Evolutionary conservation across 2,888 invertebrate genomes (phyloP), one percentile per base, ranked within the genome.

Genomic region (Microdon myrmicae): DNA sequence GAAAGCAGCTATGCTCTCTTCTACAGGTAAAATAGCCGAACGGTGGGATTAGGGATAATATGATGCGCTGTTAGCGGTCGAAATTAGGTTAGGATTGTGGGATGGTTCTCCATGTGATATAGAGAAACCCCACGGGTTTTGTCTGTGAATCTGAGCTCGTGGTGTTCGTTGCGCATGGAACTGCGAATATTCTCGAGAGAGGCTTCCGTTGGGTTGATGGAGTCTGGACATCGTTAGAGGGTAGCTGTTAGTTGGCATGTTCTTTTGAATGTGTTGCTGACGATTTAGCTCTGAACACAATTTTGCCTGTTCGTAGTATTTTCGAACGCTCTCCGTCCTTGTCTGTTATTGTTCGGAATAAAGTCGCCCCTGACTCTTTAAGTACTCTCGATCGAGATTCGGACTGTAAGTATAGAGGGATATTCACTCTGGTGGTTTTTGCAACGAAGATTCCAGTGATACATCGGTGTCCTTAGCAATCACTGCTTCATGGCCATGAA

Each of bases 261-360:
- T 73, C 45, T 75, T 76, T 7, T 73, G 74, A 14, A 78, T 39
- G 47, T 77, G 76, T 53, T 79, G 79, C 35, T 79, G 79, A 0
- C 80, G 73, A 45, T 80, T 80, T 2, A 80, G 48, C 61, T 80
- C 80, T 0, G 79, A 79, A 2, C 80, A 66, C 3, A 80, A 55
- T 56, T 80, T 79, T 1, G 80, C 79, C 51, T 80, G 80, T 49
- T 80, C 80, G 2, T 79, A 79, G 59, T 80, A 80, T 53, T 80
- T 80, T 3, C 80, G 71, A 14, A 80, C 80, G 67, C 79, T 79
- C 53, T 80, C 80, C 1, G 80, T 80, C 9, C 80, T 80, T 23
- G 77, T 78, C 10, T 77, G 71, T 16, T 80, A 60, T 41, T 80
- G 80, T 43, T 80, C 80, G 4, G 79, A 79, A 32, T 80, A 80